Evolutionary conservation across 2,797 vertebrate species (phyloP).

Genomic region (Selene dorsalis): DNA sequence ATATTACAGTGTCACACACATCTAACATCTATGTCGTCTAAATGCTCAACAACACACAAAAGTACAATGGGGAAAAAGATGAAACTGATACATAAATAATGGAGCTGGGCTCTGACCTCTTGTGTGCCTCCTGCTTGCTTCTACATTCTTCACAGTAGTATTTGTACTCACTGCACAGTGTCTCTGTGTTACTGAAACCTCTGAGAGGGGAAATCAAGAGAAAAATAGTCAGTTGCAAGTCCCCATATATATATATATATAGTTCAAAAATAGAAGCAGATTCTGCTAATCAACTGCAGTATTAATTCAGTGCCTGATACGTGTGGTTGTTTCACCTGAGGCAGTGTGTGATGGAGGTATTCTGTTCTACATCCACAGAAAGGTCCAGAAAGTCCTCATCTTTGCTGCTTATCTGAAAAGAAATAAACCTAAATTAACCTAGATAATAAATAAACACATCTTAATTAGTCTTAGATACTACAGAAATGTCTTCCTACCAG

Average conservation of each 20-base stretch:
- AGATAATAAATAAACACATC: constrained; percentile 41
- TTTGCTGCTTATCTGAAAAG: constrained; percentile 96
- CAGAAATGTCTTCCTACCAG: background rate
- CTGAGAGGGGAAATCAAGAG: constrained; percentile 77
- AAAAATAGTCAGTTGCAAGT: constrained; percentile 2
- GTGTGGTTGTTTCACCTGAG: constrained; percentile 86
- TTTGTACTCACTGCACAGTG: constrained; percentile 97
- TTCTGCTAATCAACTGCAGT: no score
- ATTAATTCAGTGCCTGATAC: no score
- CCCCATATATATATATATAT: no score
- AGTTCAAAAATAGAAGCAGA: no score
- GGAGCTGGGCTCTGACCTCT: constrained; percentile 85
- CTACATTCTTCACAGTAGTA: constrained; percentile 99
- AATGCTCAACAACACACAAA: background rate
- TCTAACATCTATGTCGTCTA: no score
- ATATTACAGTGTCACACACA: background rate
- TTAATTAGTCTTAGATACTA: constrained; percentile 42
- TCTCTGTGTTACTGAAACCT: constrained; percentile 99
- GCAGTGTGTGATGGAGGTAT: constrained; percentile 98
- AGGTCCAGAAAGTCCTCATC: constrained; percentile 99
- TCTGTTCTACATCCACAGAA: constrained; percentile 98
- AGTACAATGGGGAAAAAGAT: background rate
- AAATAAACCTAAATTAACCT: constrained; percentile 61
- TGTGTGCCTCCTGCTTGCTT: constrained; percentile 99
- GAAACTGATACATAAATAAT: background rate